A percentile compares a stretch with the other conserved stretches of the same genome.
Evolutionary conservation across 2,797 vertebrate species (phyloP).

Genomic region (Knipowitschia caucasica): DNA sequence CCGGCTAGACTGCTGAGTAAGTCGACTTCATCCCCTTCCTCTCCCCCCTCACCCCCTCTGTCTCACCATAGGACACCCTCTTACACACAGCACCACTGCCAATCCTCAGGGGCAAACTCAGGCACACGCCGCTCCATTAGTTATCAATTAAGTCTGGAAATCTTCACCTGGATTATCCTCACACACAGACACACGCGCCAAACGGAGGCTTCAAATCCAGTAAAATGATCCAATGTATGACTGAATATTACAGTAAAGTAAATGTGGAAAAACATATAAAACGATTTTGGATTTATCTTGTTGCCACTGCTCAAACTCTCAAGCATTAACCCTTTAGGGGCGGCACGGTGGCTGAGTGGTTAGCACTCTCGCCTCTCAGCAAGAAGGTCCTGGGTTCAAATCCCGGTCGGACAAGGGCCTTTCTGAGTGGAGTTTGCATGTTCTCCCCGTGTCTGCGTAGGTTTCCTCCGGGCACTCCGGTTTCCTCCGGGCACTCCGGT

Average conservation of each 20-base stretch:
- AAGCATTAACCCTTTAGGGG: no score
- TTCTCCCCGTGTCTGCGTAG: no score
- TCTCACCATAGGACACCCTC: slow-evolving; percentile 47
- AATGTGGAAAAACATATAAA: no score
- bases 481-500: no score
- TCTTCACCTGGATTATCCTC: slow-evolving; percentile 73
- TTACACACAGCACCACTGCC: slow-evolving; percentile 39
- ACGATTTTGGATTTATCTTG: not conserved
- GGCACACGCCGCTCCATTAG: slow-evolving; percentile 79
- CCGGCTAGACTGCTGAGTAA: slow-evolving; percentile 64
- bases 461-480: no score
- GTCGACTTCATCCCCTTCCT: slow-evolving; percentile 49
- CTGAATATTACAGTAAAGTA: not conserved
- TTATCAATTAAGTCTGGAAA: slow-evolving; percentile 82
- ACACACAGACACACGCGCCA: slow-evolving; percentile 12
- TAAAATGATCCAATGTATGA: no score
- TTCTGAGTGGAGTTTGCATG: no score
- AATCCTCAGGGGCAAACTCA: slow-evolving; percentile 73
- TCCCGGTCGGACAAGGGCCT: no score
- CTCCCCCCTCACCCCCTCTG: slow-evolving; percentile 29
- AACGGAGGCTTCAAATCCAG: not conserved
- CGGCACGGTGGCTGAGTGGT: no score
- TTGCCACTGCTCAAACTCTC: no score
- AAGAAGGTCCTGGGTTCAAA: no score
- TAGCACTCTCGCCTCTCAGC: no score